Evolutionary conservation across 2,113 vertebrate genomes (phyloP).

Genomic region (Sinosuthora webbiana): DNA sequence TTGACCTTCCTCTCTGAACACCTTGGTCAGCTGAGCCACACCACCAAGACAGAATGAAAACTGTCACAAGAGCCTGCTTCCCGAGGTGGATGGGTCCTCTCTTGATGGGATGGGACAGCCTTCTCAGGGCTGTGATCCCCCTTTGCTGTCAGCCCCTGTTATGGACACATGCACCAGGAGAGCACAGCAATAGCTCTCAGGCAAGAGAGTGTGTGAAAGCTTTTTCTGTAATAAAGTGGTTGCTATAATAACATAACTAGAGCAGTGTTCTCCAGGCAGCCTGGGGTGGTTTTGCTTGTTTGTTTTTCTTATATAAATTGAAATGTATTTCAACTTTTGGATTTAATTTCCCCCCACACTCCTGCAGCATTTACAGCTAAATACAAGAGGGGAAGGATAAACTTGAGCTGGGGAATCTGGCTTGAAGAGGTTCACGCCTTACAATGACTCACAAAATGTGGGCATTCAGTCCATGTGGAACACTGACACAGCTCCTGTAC

Average conservation of each 20-base stretch:
- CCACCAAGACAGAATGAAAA: background rate
- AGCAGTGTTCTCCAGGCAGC: background rate
- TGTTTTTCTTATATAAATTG: background rate
- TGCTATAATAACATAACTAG: background rate
- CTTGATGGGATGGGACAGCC: background rate
- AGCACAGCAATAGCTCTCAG: fast-evolving
- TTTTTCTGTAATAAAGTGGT: background rate
- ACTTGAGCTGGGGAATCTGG: background rate
- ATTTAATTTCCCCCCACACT: background rate
- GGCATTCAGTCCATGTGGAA: background rate
- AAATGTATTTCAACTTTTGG: slow-evolving; percentile 7
- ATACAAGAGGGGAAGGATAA: background rate
- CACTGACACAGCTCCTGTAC: background rate
- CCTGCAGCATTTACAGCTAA: background rate
- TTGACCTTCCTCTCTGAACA: background rate
- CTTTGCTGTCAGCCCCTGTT: background rate
- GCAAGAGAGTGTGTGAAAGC: fast-evolving
- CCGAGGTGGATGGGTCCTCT: background rate
- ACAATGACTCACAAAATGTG: background rate
- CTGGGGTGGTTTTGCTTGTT: background rate
- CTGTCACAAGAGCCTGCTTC: background rate
- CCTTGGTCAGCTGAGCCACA: background rate
- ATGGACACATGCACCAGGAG: fast-evolving
- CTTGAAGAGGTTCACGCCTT: background rate
- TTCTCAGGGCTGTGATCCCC: fast-evolving